These are phyloP conservation scores for Bombus vancouverensis DNA, from an alignment of 1,140 invertebrate genomes.

Conservation along the genomic window DNA sequence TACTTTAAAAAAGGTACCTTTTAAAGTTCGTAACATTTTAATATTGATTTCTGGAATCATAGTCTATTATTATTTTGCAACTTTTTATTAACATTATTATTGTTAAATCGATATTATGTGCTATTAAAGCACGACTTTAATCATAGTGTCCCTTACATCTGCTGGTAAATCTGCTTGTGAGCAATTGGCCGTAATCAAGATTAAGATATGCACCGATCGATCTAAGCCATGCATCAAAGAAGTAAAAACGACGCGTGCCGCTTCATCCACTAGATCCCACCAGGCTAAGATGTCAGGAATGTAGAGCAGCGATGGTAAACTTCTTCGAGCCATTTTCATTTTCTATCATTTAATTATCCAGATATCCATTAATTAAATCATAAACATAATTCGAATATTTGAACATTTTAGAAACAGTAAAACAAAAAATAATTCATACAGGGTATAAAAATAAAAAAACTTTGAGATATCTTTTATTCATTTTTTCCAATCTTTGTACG, in stretches of 20 bases:
- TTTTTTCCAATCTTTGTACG: no score
- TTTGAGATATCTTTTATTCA: not conserved
- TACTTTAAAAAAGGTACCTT: not conserved
- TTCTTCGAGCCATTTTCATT: constrained; percentile 77
- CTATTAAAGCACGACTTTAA: not conserved
- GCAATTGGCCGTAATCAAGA: constrained; percentile 79
- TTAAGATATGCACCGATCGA: constrained; percentile 80
- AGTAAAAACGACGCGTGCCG: constrained; percentile 79
- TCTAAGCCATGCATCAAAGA: constrained; percentile 81
- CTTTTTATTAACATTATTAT: not conserved
- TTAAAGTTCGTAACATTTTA: not conserved
- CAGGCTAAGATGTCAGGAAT: constrained; percentile 82
- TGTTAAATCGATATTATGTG: constrained; percentile 30
- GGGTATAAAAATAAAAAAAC: not conserved
- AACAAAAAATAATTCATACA: not conserved
- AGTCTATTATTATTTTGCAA: not conserved
- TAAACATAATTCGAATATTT: not conserved
- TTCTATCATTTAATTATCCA: constrained; percentile 66
- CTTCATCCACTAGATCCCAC: constrained; percentile 82
- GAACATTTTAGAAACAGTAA: not conserved
- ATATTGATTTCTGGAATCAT: not conserved
- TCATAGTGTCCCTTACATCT: constrained; percentile 71
- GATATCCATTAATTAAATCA: not conserved
- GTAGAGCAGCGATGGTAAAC: constrained; percentile 82
- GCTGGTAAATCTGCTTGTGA: constrained; percentile 75